Base-by-base conservation (phyloP, 2,888 invertebrate genomes). In the Leucophora obtusa region DNA sequence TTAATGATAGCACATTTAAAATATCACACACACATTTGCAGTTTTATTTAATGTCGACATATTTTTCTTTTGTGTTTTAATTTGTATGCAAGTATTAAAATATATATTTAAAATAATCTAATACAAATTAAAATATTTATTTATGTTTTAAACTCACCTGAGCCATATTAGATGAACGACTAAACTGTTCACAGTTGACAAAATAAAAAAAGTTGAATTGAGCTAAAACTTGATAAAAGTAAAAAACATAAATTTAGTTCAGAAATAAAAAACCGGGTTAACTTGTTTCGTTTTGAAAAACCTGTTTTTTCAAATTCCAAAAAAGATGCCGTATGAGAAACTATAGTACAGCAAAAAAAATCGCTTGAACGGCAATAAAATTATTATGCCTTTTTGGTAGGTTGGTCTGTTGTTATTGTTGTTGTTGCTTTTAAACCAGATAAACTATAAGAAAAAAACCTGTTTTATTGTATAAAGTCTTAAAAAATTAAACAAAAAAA, bases 161-260 rank as follows among this genome's bases (percentile, higher is more conserved):
- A 76, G 80, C 80, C 80, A 81, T 81, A 76, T 76, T 81, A 73
- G 72, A 76, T 69, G 58, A 73, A 73, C 69, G 80, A 81, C 72
- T 80, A 58, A 79, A 75, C 75, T 75, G 75, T 47, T 65, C 28
- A 75, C 71, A 75, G 79, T 72, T 66, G 75, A 70, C 75, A 76
- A 62, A 70, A 63, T 70, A 59, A 38, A 65, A 70, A 33, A 76
- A 43, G 51, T 62, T 62, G 47, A 58, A 66, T 65, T 65, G 28
- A 56, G 58, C 28, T 24, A 53, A 43, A 56, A 79, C 63, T 60
- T 74, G 79, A 62, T 76, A 59, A n/a, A 33, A 63, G 56, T 47
- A 18, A 51, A 14, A 54, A 15, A 35, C 60, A 21, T 70, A 63
- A 28, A 28, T 28, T 28, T 17, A 63, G 73, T 63, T 63, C 58